A percentile compares a stretch with the other conserved stretches of the same genome.
phyloP scores from a whole-genome alignment of 2,888 invertebrate genomes.

The Halocaridina rubra region DNA sequence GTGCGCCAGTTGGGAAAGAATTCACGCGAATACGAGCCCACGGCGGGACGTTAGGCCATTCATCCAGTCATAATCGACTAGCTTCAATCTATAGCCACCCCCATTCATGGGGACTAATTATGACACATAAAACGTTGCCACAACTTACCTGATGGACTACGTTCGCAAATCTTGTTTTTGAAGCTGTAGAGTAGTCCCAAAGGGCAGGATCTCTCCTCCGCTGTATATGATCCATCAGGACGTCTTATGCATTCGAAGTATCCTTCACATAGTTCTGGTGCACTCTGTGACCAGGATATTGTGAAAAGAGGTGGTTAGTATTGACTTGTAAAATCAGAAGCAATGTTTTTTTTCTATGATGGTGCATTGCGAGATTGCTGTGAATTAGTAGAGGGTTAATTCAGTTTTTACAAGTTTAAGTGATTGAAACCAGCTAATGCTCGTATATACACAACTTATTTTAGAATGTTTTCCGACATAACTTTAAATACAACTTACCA shows the following conservation, averaged over 20 bases:
- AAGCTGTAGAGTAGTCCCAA: background rate
- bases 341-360: background rate
- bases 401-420: background rate
- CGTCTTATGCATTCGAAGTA: background rate
- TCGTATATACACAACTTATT: background rate
- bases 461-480: background rate
- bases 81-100: no score
- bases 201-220: background rate
- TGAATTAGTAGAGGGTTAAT: no score
- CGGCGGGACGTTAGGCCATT: no score
- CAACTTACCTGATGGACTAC: background rate
- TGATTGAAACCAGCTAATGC: background rate
- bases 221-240: background rate
- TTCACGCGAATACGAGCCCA: no score
- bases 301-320: background rate
- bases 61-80: no score
- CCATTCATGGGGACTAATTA: no score
- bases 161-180: background rate
- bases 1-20: no score
- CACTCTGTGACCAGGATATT: background rate
- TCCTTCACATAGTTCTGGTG: background rate
- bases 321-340: background rate
- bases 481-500: background rate
- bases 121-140: no score
- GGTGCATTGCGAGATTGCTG: background rate